Evolutionary conservation across 2,113 vertebrate species (phyloP).

Genomic region (Larimichthys polyactis): DNA sequence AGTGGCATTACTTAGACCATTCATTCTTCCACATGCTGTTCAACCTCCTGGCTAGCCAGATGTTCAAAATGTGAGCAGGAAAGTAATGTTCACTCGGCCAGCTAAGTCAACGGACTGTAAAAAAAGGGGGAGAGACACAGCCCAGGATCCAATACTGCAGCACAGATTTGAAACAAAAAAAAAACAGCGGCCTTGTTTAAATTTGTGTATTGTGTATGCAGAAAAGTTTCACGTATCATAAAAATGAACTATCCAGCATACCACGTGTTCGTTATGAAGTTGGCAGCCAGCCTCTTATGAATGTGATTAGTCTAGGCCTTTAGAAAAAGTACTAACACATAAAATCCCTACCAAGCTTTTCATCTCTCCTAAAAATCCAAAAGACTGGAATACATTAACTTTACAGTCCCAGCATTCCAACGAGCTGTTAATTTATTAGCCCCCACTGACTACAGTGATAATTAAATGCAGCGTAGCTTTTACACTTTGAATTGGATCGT

Average conservation of each 20-base stretch:
- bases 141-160: background rate
- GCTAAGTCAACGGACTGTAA: background rate
- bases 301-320: constrained; percentile 9
- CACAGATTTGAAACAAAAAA: background rate
- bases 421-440: constrained; percentile 20
- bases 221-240: background rate
- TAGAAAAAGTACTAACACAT: background rate
- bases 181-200: too few relatives aligned
- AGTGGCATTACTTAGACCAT: constrained; percentile 23
- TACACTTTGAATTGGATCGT: constrained; percentile 32
- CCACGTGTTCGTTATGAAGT: background rate
- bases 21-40: constrained; percentile 17
- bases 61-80: constrained; percentile 23
- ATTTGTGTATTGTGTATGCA: background rate
- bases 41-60: constrained; percentile 33
- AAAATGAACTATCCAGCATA: background rate
- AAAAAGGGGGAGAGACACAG: background rate
- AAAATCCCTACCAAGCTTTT: constrained; percentile 15
- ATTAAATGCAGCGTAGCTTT: constrained; percentile 44
- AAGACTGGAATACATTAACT: constrained; percentile 53
- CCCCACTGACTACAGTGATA: constrained; percentile 15
- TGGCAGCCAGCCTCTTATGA: background rate
- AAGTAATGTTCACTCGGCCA: constrained; percentile 9
- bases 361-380: constrained; percentile 22
- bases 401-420: constrained; percentile 35